Evolutionary conservation across 2,113 vertebrate genomes (phyloP).

Genomic region (Gyps fulvus): DNA sequence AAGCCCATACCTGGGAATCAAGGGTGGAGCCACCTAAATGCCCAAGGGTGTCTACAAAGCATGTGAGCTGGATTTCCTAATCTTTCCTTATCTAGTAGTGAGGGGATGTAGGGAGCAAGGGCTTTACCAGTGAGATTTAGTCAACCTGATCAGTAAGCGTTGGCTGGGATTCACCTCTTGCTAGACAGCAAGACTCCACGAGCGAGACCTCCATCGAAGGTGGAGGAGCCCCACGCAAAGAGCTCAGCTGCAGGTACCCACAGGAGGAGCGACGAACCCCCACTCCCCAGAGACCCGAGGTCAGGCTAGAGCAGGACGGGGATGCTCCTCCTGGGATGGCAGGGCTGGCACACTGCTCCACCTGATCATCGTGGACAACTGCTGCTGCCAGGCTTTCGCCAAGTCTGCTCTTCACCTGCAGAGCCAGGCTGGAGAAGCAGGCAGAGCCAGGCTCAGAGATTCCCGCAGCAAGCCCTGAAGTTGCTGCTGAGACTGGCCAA

Average conservation of each 20-base stretch:
- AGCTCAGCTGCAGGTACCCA: not conserved
- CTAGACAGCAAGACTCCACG: not conserved
- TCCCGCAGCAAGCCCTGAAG: not conserved
- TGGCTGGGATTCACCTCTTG: not conserved
- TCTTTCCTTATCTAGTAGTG: not conserved
- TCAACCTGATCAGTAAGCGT: not conserved
- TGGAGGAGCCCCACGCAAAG: not conserved
- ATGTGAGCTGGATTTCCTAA: not conserved
- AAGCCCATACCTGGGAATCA: not conserved
- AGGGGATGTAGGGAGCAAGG: not conserved
- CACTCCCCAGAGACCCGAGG: too few species aligned
- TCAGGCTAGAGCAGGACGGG: too few species aligned
- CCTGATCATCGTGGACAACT: fast-evolving
- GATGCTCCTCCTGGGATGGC: not conserved
- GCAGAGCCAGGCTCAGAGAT: not conserved
- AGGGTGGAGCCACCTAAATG: not conserved
- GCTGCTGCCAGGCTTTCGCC: not conserved
- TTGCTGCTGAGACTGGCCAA: not conserved
- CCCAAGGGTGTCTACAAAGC: not conserved
- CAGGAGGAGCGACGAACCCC: not conserved
- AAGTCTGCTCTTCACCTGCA: not conserved
- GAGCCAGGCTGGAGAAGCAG: not conserved
- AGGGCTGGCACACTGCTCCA: not conserved
- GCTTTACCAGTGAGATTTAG: not conserved
- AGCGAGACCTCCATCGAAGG: not conserved